These are phyloP conservation scores for Phaedon cochleariae DNA, from an alignment of 2,888 invertebrate genomes.

Conservation along the genomic window DNA sequence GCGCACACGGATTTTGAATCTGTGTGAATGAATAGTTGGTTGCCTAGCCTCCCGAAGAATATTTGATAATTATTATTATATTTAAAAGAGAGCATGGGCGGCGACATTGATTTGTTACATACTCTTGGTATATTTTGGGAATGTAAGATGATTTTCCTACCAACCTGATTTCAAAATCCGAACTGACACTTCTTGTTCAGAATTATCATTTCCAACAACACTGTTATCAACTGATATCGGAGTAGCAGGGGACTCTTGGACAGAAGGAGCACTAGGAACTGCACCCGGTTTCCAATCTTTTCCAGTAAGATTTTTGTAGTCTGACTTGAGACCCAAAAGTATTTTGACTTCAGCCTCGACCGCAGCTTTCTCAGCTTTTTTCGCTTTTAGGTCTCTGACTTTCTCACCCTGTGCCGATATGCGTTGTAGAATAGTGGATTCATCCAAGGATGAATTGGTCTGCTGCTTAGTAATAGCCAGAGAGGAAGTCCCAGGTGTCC, in stretches of 20 bases:
- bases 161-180: conserved; percentile 65
- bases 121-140: too few relatives aligned
- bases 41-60: too few relatives aligned
- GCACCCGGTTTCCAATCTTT: conserved; percentile 63
- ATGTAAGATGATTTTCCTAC: not conserved
- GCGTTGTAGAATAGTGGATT: conserved; percentile 47
- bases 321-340: conserved; percentile 66
- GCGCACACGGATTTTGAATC: too few relatives aligned
- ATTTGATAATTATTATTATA: too few relatives aligned
- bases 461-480: not conserved
- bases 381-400: conserved; percentile 62
- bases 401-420: conserved; percentile 68
- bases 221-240: too few relatives aligned
- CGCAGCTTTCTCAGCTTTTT: conserved; percentile 66
- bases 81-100: too few relatives aligned
- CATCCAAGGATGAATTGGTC: conserved; percentile 17
- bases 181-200: conserved; percentile 18
- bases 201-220: too few relatives aligned
- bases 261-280: conserved; percentile 5
- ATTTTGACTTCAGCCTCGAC: conserved; percentile 67
- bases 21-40: too few relatives aligned
- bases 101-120: too few relatives aligned
- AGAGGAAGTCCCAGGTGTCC: conserved; percentile 59
- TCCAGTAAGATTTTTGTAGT: conserved; percentile 69
- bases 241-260: conserved; percentile 17